phyloP scores from a whole-genome alignment of 2,113 vertebrate genomes.

The Pomatorhinus ruficollis region DNA sequence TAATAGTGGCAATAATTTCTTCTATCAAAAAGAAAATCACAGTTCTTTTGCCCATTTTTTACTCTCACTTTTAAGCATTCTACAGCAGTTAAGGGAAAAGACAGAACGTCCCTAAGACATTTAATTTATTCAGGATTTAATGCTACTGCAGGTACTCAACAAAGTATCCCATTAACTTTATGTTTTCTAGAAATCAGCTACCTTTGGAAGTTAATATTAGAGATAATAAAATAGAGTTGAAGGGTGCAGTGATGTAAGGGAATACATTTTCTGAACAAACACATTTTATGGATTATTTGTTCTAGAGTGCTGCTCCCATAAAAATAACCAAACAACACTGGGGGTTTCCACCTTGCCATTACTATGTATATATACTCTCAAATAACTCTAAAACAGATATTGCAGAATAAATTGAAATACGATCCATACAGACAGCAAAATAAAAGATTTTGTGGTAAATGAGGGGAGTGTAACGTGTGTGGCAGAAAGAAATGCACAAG shows the following conservation, averaged over 20 bases:
- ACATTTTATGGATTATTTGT: neutral
- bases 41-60: neutral
- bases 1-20: neutral
- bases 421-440: neutral
- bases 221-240: neutral
- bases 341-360: neutral
- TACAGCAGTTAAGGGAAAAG: neutral
- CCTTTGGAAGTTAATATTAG: neutral
- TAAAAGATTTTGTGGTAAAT: neutral
- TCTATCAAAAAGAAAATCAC: neutral
- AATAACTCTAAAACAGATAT: neutral
- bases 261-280: neutral
- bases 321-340: neutral
- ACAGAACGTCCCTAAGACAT: neutral
- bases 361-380: neutral
- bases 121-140: neutral
- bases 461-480: rapidly evolving
- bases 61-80: neutral
- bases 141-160: neutral
- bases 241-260: neutral
- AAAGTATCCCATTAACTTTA: neutral
- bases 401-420: neutral
- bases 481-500: rapidly evolving
- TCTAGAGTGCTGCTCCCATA: neutral
- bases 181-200: neutral